Base-by-base conservation (phyloP, 1,140 invertebrate genomes). In the Callitettix versicolor region DNA sequence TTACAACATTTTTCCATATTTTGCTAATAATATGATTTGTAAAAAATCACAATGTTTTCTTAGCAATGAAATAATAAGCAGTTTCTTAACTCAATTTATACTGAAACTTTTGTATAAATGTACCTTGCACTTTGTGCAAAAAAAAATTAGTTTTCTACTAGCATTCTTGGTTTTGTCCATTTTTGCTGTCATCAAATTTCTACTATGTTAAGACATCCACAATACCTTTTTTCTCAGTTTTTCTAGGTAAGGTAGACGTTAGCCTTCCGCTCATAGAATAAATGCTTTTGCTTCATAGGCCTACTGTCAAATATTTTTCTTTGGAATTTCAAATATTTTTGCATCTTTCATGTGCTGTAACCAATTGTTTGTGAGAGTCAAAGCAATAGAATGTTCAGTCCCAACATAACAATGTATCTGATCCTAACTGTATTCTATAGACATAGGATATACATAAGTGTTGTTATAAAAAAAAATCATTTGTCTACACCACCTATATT, bases 401-500 rank as follows among this genome's bases (percentile, higher is more conserved):
- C 20, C 53, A 18, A 4, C 60, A 14, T 3, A 58, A 60, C 58
- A 52, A 55, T 43, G 56, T 60, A 11, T 38, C 4, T 9, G 58
- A 50, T 20, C 49, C 18, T 3, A 59, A 46, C 53, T 53, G 58
- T 24, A 17, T 56, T 49, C 57, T 55, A 30, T 61, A 61, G n/a
- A 53, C n/a, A n/a, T n/a, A n/a, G n/a, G n/a, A n/a, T n/a, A n/a
- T n/a, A n/a, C n/a, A n/a, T n/a, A n/a, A n/a, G n/a, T n/a, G n/a
- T 24, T 20, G 60, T 60, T n/a, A 63, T 62, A 6, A 64, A 42
- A 20, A 51, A 54, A 41, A 65, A 64, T 18, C 57, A 51, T 7
- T 58, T 40, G 58, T 72, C 69, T 34, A 71, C 64, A 20, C 70
- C 69, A 9, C 67, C 68, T 68, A 71, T 71, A 48, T 57, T 63